Base-by-base conservation (phyloP, 2,888 invertebrate genomes). In the Morpho helenor region DNA sequence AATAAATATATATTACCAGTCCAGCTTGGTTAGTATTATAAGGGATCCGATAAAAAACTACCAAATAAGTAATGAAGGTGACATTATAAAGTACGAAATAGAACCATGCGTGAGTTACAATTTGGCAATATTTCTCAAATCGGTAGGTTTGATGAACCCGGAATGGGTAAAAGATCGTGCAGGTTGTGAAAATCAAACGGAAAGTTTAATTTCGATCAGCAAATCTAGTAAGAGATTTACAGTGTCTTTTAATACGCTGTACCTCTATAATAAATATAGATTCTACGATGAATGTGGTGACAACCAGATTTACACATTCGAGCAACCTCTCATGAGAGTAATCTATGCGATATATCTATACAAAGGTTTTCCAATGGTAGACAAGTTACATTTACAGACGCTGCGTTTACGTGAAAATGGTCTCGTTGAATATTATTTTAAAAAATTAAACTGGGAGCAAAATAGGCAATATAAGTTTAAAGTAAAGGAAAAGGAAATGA, bases 331-430 rank as follows among this genome's bases (percentile, higher is more conserved):
- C 7, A 68, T 69, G 6, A 79, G 79, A 54, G 56, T 78, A 2
- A 69, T 82, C 3, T 82, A 79, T 50, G 73, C 75, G 1, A 75
- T 79, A n/a, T 85, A 74, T 45, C 64, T 80, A 7, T 76, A 79
- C 52, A 84, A 84, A 63, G 86, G 84, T 0, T 85, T 85, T 57
- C 84, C 84, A 2, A 59, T 77, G 43, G 7, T 60, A 0, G 57
- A 72, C 0, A 66, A 63, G 8, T 53, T 84, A 6, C 65, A 75
- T 16, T 7, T 43, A 2, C 61, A 68, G 3, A 63, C 73, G 2
- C 61, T 84, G 0, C 63, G 69, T 3, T 51, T 85, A 7, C 68
- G 74, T 45, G 83, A 58, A 22, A 50, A 16, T 41, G 58, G 58
- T 9, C 44, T 58, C 4, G 46, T 55, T 2, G 39, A 63, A 31